A percentile compares a stretch with the other conserved stretches of the same genome.
Evolutionary conservation across 2,113 vertebrate genomes (phyloP).

Genomic region (Passer montanus): DNA sequence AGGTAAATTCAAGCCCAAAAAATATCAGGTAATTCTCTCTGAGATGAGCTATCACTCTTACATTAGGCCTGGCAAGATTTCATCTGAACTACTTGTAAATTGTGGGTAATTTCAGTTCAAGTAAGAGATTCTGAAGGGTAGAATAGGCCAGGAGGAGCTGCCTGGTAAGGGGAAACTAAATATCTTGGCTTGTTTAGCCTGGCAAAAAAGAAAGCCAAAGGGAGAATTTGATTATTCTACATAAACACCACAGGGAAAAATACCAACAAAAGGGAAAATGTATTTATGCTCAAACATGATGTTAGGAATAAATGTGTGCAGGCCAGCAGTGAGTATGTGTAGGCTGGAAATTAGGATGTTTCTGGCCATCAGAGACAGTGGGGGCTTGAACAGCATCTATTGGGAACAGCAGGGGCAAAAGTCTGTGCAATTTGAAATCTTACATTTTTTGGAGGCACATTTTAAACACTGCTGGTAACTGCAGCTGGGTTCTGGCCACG

Average conservation of each 20-base stretch:
- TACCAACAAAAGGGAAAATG: constrained; percentile 16
- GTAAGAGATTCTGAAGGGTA: neutral
- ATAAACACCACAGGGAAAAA: constrained; percentile 42
- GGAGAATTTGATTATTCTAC: constrained; percentile 38
- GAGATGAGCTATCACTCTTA: neutral
- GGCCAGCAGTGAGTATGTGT: neutral
- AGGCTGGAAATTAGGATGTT: constrained; percentile 32
- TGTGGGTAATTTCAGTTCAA: constrained; percentile 21
- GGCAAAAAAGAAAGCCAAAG: neutral
- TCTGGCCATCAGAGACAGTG: neutral
- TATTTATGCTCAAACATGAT: constrained; percentile 16
- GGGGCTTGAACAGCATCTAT: neutral
- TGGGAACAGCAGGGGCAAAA: constrained; percentile 28
- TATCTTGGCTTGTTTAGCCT: neutral
- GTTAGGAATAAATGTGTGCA: neutral
- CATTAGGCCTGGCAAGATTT: neutral
- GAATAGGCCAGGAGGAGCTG: neutral
- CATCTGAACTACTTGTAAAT: neutral
- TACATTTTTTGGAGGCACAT: neutral
- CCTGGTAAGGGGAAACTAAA: neutral
- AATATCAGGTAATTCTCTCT: neutral
- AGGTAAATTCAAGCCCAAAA: neutral
- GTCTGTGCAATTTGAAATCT: neutral
- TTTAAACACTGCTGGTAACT: neutral
- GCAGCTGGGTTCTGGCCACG: neutral